A percentile compares a stretch with the other conserved stretches of the same genome.
phyloP scores from a whole-genome alignment of 2,888 invertebrate genomes.

The Adelphocoris suturalis region DNA sequence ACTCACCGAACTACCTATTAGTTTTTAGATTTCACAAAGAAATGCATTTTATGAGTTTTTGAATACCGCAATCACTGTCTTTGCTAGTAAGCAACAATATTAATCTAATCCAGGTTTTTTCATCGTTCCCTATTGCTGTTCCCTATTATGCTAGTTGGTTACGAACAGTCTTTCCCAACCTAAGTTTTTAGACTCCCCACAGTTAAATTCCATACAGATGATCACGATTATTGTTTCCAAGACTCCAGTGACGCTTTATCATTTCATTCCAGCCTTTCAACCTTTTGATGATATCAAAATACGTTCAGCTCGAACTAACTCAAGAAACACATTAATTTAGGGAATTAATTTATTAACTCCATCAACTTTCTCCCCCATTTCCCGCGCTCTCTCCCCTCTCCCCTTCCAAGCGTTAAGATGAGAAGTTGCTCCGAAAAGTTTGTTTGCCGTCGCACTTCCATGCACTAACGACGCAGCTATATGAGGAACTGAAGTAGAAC shows the following conservation, averaged over 20 bases:
- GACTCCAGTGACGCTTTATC: not conserved
- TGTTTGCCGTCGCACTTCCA: conserved; percentile 53
- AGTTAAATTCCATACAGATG: too few relatives aligned
- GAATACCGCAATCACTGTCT: too few relatives aligned
- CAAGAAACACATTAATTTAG: conserved; percentile 51
- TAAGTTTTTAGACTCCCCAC: too few relatives aligned
- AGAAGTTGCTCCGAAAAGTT: conserved; percentile 55
- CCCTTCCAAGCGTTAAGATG: conserved; percentile 22
- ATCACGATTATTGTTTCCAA: not conserved
- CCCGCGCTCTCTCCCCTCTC: not conserved
- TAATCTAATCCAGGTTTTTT: too few relatives aligned
- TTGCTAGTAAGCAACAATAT: too few relatives aligned
- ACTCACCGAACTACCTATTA: too few relatives aligned
- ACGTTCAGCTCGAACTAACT: conserved; percentile 47
- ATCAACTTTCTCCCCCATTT: conserved; percentile 24
- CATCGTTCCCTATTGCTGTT: too few relatives aligned
- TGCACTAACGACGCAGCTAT: conserved; percentile 43
- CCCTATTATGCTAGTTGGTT: too few relatives aligned
- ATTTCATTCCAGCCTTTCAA: conserved; percentile 11
- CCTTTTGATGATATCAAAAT: conserved; percentile 48
- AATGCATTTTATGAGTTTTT: too few relatives aligned
- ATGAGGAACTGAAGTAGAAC: conserved; percentile 48
- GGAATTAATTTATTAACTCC: conserved; percentile 51
- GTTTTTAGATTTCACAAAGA: too few relatives aligned
- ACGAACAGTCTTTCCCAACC: too few relatives aligned